phyloP scores from a whole-genome alignment of 2,888 invertebrate species.

The Meta bourneti region DNA sequence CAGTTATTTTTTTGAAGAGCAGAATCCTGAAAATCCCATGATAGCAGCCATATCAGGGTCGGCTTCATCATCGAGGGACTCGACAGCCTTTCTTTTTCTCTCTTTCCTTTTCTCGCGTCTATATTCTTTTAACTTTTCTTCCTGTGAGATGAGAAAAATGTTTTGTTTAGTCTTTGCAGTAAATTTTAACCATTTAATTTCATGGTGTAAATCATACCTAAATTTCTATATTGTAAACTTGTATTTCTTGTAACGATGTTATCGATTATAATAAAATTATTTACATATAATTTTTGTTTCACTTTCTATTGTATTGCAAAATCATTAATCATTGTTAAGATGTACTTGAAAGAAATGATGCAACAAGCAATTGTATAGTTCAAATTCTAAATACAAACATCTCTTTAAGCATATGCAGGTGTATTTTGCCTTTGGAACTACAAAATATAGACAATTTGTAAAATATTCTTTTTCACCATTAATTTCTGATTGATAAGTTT shows the following conservation, averaged over 20 bases:
- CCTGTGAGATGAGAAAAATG: slow-evolving; percentile 82
- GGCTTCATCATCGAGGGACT: slow-evolving; percentile 83
- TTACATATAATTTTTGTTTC: too few species aligned
- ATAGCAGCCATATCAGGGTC: slow-evolving; percentile 89
- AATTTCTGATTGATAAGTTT: too few species aligned
- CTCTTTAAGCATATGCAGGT: too few species aligned
- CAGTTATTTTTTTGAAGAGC: slow-evolving; percentile 87
- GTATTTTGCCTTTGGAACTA: too few species aligned
- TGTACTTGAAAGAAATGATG: too few species aligned
- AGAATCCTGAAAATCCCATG: slow-evolving; percentile 98
- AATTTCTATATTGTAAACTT: not conserved
- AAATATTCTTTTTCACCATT: not conserved
- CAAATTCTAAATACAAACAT: too few species aligned
- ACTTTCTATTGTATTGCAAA: too few species aligned
- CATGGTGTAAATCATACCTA: not conserved
- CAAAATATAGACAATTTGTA: too few species aligned
- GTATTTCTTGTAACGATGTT: not conserved
- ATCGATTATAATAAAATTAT: too few species aligned
- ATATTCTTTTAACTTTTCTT: slow-evolving; percentile 94
- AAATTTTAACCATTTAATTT: not conserved
- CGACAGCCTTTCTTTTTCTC: slow-evolving; percentile 91
- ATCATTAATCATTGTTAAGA: too few species aligned
- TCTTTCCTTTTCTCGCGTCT: slow-evolving; percentile 93
- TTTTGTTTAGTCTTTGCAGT: slow-evolving; percentile 2
- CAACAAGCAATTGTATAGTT: too few species aligned